These are phyloP conservation scores for Marcusenius ussheri DNA, from an alignment of 2,113 vertebrate species.

Conservation along the genomic window DNA sequence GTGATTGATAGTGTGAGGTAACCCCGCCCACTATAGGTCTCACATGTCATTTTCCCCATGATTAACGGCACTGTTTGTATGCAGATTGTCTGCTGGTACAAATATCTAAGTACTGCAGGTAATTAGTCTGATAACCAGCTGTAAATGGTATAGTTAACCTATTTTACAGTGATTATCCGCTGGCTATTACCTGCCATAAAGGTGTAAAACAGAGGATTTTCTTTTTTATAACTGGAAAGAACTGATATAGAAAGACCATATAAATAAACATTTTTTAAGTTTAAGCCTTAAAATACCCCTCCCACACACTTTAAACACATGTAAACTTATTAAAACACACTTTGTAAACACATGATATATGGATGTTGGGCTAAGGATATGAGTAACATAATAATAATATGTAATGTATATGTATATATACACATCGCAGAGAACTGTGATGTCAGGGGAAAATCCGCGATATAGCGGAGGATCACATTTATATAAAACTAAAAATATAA, in stretches of 20 bases:
- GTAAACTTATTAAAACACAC: no score
- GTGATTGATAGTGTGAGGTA: neutral
- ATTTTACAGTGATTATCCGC: neutral
- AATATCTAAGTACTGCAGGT: neutral
- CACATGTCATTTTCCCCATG: neutral
- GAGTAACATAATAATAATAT: no score
- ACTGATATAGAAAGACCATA: neutral
- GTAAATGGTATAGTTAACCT: neutral
- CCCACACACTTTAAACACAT: no score
- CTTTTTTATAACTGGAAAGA: neutral
- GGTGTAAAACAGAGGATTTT: neutral
- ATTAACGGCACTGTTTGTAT: neutral
- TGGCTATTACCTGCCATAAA: neutral
- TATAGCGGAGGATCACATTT: no score
- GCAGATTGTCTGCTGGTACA: neutral
- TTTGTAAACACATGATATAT: no score
- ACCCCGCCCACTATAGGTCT: neutral
- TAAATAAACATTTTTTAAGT: no score
- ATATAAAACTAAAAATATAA: no score
- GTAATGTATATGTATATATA: no score
- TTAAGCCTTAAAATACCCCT: no score
- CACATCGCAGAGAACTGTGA: no score
- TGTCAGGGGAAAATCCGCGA: no score
- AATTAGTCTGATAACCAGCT: neutral
- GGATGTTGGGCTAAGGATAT: no score